Evolutionary conservation across 2,113 vertebrate genomes (phyloP).

Genomic region (Heterotis niloticus): DNA sequence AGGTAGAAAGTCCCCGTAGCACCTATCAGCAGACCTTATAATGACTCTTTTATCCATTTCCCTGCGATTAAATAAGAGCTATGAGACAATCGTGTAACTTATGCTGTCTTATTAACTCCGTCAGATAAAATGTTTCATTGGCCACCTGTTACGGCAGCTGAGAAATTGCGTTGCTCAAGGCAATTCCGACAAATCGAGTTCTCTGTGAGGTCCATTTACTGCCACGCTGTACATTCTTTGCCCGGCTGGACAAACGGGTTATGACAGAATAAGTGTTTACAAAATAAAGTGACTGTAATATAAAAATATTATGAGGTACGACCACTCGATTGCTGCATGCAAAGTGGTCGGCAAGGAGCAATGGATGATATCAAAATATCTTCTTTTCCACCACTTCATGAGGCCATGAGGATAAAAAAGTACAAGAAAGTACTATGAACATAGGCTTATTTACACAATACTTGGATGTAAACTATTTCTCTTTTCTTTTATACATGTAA

Average conservation of each 20-base stretch:
- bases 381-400: too few relatives aligned
- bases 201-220: neutral
- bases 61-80: constrained; percentile 38
- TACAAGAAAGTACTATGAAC: too few relatives aligned
- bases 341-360: too few relatives aligned
- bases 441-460: too few relatives aligned
- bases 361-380: too few relatives aligned
- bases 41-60: constrained; percentile 48
- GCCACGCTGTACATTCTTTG: constrained; percentile 7
- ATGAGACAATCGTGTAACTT: constrained; percentile 25
- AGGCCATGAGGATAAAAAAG: too few relatives aligned
- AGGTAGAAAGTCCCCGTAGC: constrained; percentile 42
- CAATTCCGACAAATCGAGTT: constrained; percentile 18
- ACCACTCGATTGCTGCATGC: too few relatives aligned
- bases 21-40: constrained; percentile 38
- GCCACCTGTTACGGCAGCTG: constrained; percentile 31
- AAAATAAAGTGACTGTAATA: too few relatives aligned
- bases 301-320: too few relatives aligned
- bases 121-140: constrained; percentile 48
- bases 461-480: too few relatives aligned
- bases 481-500: neutral
- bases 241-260: constrained; percentile 3
- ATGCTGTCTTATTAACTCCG: constrained; percentile 28
- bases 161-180: constrained; percentile 26
- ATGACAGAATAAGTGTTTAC: too few relatives aligned